These are phyloP conservation scores for Ceratina australensis DNA, from an alignment of 1,140 invertebrate species.

Conservation along the genomic window DNA sequence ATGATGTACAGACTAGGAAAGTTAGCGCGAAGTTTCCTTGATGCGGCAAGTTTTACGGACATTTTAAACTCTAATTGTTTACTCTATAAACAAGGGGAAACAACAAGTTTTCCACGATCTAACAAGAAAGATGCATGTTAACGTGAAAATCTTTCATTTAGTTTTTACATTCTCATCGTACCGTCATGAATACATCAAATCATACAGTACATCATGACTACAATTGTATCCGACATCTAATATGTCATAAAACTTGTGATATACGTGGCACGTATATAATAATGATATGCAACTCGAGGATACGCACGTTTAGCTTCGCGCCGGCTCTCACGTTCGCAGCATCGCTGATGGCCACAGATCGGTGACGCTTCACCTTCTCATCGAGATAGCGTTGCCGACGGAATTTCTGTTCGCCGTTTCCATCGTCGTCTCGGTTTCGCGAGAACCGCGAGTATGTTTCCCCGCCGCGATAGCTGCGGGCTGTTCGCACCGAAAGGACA, in stretches of 20 bases:
- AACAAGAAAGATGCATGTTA: not conserved
- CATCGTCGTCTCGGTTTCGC: conserved; percentile 11
- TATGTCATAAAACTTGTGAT: too few species aligned
- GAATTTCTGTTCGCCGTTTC: too few species aligned
- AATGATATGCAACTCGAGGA: too few species aligned
- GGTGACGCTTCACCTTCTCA: conserved; percentile 21
- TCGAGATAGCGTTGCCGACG: not conserved
- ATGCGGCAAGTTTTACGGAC: not conserved
- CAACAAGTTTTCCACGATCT: not conserved
- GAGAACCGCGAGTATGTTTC: conserved; percentile 1
- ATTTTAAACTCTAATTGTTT: conserved; percentile 19
- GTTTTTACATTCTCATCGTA: too few species aligned
- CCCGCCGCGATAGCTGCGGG: conserved; percentile 7
- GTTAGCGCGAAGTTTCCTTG: conserved; percentile 6
- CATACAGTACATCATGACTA: too few species aligned
- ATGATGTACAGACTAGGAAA: conserved; percentile 2
- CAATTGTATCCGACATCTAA: too few species aligned
- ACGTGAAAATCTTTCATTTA: too few species aligned
- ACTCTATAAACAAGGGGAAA: not conserved
- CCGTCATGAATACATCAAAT: too few species aligned
- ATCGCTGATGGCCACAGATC: not conserved
- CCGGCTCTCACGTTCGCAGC: not conserved
- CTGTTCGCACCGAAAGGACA: conserved; percentile 26
- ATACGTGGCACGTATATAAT: too few species aligned
- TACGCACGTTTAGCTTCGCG: too few species aligned